These are phyloP conservation scores for Holothuria leucospilota DNA, from an alignment of 53 echinoderm and acorn worm species.

Conservation along the genomic window DNA sequence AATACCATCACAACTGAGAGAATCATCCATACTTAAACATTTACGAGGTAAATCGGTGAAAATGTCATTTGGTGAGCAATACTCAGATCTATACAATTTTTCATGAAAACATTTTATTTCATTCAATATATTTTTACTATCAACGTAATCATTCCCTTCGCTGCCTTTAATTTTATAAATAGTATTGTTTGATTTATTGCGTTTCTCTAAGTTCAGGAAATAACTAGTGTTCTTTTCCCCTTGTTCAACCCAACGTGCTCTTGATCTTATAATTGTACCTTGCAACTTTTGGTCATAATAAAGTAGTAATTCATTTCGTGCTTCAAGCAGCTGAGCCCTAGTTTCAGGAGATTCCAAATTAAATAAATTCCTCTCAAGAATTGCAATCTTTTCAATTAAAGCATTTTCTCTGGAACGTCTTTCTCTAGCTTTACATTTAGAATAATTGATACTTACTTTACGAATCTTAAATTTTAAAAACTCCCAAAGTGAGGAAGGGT, in stretches of 20 bases:
- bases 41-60: not conserved
- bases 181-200: not conserved
- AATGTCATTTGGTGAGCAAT: not conserved
- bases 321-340: too few relatives aligned
- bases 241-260: not conserved
- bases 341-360: not conserved
- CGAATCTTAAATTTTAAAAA: not conserved
- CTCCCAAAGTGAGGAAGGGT: slow-evolving; percentile 6
- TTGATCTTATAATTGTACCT: not conserved
- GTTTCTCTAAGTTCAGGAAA: too few relatives aligned
- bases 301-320: too few relatives aligned
- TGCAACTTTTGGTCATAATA: too few relatives aligned
- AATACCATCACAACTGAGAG: too few relatives aligned
- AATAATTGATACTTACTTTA: not conserved
- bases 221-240: not conserved
- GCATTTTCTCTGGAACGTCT: not conserved
- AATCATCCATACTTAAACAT: not conserved
- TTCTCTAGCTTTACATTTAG: not conserved
- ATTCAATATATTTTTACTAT: not conserved
- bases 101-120: not conserved
- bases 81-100: not conserved
- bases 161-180: not conserved
- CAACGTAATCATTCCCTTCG: not conserved
- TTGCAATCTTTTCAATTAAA: not conserved
- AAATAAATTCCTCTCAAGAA: not conserved